Evolutionary conservation across 2,113 vertebrate genomes (phyloP), one percentile per base, ranked within the genome.

Genomic region (Pitta sordida): DNA sequence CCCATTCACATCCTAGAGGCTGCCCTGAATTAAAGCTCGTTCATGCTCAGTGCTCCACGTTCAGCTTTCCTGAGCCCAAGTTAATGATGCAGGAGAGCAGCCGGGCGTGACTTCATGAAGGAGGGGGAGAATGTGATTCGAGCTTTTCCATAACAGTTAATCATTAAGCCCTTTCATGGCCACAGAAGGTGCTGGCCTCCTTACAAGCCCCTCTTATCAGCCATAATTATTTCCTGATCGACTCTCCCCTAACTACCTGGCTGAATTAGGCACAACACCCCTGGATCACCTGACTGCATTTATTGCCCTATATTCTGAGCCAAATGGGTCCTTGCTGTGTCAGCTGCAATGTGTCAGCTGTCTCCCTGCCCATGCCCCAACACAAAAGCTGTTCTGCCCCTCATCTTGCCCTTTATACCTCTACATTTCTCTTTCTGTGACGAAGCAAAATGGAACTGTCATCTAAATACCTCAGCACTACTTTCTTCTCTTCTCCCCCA

Each of bases 221-320:
- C 86, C 65, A 15, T 88, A 95, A 95, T 96, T 86, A 93, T 94
- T 95, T 95, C 95, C 94, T 94, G 93, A 95, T 91, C 73, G 1
- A 62, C 83, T 94, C 91, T 93, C 7, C 1, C 84, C 87, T 87
- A 93, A 74, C 77, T 92, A 73, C 89, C 86, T 77, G 70, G 67
- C 91, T 91, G 87, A 48, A 18, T 52, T n/a, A 52, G 2, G 65
- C 75, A 70, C 79, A 88, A 19, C 86, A 91, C 65, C 80, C 90
- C 44, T 52, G 63, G 46, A 92, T 77, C 95, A 96, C 96, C 93
- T 96, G 95, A 96, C 93, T 55, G 71, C 75, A 36, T 91, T 96
- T 94, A 94, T 55, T 95, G 84, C 93, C 89, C 94, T 85, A n/a
- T 73, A 95, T 92, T 84, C 83, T 78, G 2, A 7, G 86, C 91